phyloP scores from a whole-genome alignment of 1,140 invertebrate genomes.

The Laodelphax striatellus region DNA sequence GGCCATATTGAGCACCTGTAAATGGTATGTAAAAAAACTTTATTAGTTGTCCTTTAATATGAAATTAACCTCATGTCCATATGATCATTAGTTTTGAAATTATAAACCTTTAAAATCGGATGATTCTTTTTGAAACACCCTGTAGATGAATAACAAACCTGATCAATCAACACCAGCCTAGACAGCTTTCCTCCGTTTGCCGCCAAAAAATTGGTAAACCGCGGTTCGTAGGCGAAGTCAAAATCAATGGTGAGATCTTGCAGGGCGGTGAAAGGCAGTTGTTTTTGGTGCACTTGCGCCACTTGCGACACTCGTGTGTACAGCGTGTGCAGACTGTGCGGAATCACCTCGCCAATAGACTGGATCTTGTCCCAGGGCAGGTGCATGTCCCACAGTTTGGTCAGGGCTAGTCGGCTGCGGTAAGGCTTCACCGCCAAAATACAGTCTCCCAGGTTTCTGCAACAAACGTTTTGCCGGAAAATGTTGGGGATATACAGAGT shows the following conservation, averaged over 20 bases:
- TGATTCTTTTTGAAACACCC: too few species aligned
- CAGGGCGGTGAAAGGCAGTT: conserved; percentile 16
- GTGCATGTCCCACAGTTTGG: conserved; percentile 24
- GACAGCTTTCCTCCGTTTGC: conserved; percentile 7
- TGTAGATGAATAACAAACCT: conserved; percentile 5
- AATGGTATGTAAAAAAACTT: too few species aligned
- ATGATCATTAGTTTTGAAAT: too few species aligned
- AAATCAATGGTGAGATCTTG: conserved; percentile 18
- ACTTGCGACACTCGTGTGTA: conserved; percentile 21
- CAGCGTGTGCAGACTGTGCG: conserved; percentile 18
- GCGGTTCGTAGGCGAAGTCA: conserved; percentile 12
- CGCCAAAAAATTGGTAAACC: conserved; percentile 14
- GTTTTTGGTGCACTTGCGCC: neutral
- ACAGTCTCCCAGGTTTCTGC: conserved; percentile 24
- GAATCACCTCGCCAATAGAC: conserved; percentile 3
- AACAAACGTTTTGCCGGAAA: neutral
- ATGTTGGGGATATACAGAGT: too few species aligned
- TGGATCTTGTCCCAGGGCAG: conserved; percentile 19
- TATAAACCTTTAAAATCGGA: too few species aligned
- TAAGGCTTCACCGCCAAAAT: conserved; percentile 16
- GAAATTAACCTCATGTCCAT: too few species aligned
- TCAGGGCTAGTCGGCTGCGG: conserved; percentile 13
- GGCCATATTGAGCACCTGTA: too few species aligned
- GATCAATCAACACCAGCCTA: conserved; percentile 17
- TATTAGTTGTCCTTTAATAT: too few species aligned